Base-by-base conservation (phyloP, 2,888 invertebrate species). In the Aproaerema taeniolella region DNA sequence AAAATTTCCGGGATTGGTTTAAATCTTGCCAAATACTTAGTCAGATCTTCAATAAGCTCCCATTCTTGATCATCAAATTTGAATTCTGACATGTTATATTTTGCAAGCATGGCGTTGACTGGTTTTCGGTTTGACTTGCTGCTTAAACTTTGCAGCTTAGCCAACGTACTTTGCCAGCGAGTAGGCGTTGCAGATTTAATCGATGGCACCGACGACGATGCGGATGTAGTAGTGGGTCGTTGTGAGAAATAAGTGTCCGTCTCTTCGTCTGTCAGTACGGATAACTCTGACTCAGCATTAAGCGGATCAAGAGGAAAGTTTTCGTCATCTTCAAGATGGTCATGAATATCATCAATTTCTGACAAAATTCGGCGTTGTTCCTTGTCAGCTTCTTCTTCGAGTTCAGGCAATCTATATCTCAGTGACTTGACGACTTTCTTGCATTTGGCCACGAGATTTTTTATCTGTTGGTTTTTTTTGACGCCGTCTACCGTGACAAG, bases 401-500 rank as follows among this genome's bases (percentile, higher is more conserved):
- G 26, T 8, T 41, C 36, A 10, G 31, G 28, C 9, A 37, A 17
- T 16, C 32, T 16, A 17, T 32, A 32, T 10, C 37, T 13, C 7
- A 41, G 17, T 20, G 28, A 11, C 16, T 38, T 44, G 7, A 44
- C 38, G 15, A 44, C 38, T n/a, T 38, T 41, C 10, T 41, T 41
- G 28, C 40, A 38, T 31, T 44, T 44, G 5, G n/a, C 38, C 9
- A 38, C 25, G 2, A 41, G 24, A 10, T 8, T 14, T 11, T n/a
- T 13, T 17, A 44, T 10, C 35, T 40, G 9, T 3, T 26, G 31
- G n/a, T 29, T 25, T 14, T 16, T 32, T 9, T 39, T 24, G 12
- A 45, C 41, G 24, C 41, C 41, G 24, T 45, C 41, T 11, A 38
- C 31, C 1, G 31, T 39, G 4, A 45, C 37, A 11, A 40, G 29